Evolutionary conservation across 2,888 invertebrate genomes (phyloP), one percentile per base, ranked within the genome.

Genomic region (Anoncus sp.): DNA sequence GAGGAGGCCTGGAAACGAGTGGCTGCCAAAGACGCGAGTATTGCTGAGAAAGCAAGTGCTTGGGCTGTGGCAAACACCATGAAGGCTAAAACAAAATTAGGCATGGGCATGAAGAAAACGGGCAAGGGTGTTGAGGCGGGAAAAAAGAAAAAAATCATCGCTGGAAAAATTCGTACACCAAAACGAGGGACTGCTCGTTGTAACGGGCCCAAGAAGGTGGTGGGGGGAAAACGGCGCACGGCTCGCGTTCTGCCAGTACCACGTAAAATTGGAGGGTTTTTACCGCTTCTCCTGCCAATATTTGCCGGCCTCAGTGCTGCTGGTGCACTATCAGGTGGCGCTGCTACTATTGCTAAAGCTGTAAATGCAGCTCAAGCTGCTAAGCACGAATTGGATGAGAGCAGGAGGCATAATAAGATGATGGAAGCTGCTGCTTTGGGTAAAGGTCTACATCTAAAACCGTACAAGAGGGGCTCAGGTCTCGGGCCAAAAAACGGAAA

Each of bases 31-130:
- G 77, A 81, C 40, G 62, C 69, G 16, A 53, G 49, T 14, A 16
- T 85, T 35, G 85, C 86, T 24, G 88, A 89, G 86, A 86, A 85
- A 82, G 71, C 84, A 40, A 84, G 85, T 10, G 82, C 86, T 12
- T 75, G 84, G 38, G 85, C 27, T 20, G 14, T 89, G 27, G 79
- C 86, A 5, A 85, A 84, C 20, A 35, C 65, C 5, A 90, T 90
- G 88, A 89, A 87, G 75, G 79, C 80, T n/a, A 88, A 90, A 65
- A 51, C 24, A 1, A 71, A 71, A 59, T 22, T 70, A 0, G 62
- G 66, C 14, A 74, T 79, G 72, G 60, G 72, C 18, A 67, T 45
- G 2, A 18, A 18, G 27, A 35, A 9, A 65, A 18, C 14, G n/a
- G n/a, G 6, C 53, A n/a, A 2, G n/a, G n/a, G n/a, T n/a, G n/a